phyloP scores from a whole-genome alignment of 2,888 invertebrate genomes.

The Plagiodera versicolora region DNA sequence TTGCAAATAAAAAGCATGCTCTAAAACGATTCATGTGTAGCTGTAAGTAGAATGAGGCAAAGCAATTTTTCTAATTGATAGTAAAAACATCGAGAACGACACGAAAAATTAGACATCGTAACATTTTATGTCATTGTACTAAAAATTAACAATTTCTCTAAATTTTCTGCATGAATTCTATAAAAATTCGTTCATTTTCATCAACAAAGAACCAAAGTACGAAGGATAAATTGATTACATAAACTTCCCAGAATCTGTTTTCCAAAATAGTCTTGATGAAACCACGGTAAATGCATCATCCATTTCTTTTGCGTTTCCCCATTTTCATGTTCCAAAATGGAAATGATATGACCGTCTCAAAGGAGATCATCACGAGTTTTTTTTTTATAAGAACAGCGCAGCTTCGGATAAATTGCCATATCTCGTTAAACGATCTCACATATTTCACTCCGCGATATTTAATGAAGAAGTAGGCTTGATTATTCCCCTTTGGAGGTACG shows the following conservation, averaged over 20 bases:
- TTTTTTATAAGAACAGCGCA: conserved; percentile 5
- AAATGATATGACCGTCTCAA: conserved; percentile 8
- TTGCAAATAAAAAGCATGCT: background rate
- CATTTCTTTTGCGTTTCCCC: conserved; percentile 2
- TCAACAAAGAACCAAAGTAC: no score
- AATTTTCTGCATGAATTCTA: no score
- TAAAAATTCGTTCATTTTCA: no score
- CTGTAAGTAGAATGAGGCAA: no score
- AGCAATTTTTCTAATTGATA: no score
- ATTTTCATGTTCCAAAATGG: conserved; percentile 1
- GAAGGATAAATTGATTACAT: no score
- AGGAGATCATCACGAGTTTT: conserved; percentile 5
- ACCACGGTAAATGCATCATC: conserved; percentile 16
- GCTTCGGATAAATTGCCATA: conserved; percentile 13
- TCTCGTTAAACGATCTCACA: conserved; percentile 16
- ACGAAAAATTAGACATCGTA: no score
- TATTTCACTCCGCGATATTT: conserved; percentile 13
- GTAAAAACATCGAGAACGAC: no score
- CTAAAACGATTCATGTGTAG: no score
- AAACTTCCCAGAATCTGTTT: background rate
- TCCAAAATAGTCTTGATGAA: no score
- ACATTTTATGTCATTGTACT: no score
- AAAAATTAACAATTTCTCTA: no score
- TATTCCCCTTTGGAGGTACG: conserved; percentile 10
- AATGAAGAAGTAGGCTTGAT: conserved; percentile 11